These are phyloP conservation scores for Gambusia yucatana DNA, from an alignment of 2,797 vertebrate species.

Conservation along the genomic window DNA sequence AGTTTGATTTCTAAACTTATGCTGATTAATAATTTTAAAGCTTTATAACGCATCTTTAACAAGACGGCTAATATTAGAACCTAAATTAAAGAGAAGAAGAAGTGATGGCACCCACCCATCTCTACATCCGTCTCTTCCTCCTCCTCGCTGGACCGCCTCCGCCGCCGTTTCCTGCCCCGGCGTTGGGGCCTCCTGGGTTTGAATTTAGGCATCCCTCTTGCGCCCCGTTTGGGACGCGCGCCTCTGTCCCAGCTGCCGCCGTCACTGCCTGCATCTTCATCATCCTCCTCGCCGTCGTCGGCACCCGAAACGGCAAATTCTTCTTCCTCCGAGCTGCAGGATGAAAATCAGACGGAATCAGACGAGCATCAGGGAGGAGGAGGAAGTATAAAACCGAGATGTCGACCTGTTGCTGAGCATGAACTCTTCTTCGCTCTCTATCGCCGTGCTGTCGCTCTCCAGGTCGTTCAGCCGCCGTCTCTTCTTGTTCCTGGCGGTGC, in stretches of 20 bases:
- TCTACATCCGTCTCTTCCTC: constrained; percentile 80
- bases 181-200: constrained; percentile 31
- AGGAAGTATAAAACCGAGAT: not conserved
- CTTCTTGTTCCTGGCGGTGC: constrained; percentile 86
- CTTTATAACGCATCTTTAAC: not conserved
- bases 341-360: not conserved
- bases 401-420: constrained; percentile 92
- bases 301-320: constrained; percentile 89
- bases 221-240: constrained; percentile 72
- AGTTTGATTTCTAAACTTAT: not conserved
- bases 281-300: constrained; percentile 88
- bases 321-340: constrained; percentile 90
- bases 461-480: constrained; percentile 93
- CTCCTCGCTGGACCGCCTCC: constrained; percentile 89
- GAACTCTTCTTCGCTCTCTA: constrained; percentile 97
- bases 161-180: constrained; percentile 69
- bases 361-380: not conserved
- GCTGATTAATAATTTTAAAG: not conserved
- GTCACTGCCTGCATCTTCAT: constrained; percentile 89
- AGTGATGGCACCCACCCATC: constrained; percentile 60
- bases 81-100: not conserved
- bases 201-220: constrained; percentile 62
- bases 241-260: constrained; percentile 83
- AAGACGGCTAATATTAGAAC: not conserved
- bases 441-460: constrained; percentile 94